Evolutionary conservation across 2,888 invertebrate genomes (phyloP).

Genomic region (Zele albiditarsus): DNA sequence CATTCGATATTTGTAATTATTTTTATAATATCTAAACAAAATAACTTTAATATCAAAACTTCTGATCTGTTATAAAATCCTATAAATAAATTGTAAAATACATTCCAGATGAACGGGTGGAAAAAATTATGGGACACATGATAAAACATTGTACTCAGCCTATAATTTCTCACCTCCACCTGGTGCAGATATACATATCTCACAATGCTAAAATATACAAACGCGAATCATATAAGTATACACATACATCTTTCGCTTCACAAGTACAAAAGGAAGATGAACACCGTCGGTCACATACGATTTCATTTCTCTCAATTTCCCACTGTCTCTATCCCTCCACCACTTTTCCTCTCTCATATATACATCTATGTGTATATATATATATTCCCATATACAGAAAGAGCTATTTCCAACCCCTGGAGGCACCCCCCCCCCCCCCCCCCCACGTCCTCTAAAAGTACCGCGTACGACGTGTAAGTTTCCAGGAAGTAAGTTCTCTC

Average conservation of each 20-base stretch:
- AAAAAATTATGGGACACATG: too few relatives aligned
- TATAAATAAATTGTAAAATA: too few relatives aligned
- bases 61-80: too few relatives aligned
- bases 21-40: too few relatives aligned
- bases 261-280: constrained; percentile 42
- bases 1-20: too few relatives aligned
- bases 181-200: constrained; percentile 30
- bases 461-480: constrained; percentile 44
- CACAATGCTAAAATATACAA: constrained; percentile 6
- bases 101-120: too few relatives aligned
- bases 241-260: constrained; percentile 66
- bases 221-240: too few relatives aligned
- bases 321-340: constrained; percentile 11
- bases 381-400: not conserved
- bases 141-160: not conserved
- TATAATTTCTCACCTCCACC: not conserved
- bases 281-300: constrained; percentile 50
- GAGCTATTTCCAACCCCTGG: not conserved
- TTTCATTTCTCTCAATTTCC: constrained; percentile 30
- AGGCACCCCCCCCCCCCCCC: constrained; percentile 11
- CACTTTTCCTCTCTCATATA: constrained; percentile 10
- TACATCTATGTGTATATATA: not conserved
- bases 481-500: constrained; percentile 50
- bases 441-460: constrained; percentile 16
- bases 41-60: too few relatives aligned